Evolutionary conservation across 2,113 vertebrate species (phyloP).

Genomic region (Carassius gibelio): DNA sequence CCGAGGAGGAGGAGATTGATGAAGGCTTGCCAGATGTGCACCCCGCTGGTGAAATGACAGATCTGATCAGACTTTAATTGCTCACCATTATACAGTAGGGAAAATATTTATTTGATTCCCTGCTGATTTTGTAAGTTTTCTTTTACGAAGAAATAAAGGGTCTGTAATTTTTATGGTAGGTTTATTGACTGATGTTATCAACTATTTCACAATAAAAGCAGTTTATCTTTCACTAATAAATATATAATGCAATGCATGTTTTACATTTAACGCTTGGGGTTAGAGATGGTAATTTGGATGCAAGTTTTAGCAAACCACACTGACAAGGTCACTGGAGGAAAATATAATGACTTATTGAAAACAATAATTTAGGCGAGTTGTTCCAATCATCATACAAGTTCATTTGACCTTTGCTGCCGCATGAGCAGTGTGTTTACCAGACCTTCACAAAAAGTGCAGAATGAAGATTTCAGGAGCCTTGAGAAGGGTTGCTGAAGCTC

Average conservation of each 20-base stretch:
- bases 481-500: not conserved
- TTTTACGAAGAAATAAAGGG: too few relatives aligned
- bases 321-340: not conserved
- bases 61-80: constrained; percentile 41
- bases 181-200: not conserved
- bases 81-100: constrained; percentile 16
- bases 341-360: not conserved
- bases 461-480: not conserved
- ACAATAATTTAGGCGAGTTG: not conserved
- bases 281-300: not conserved
- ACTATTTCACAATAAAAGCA: not conserved
- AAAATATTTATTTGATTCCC: too few relatives aligned
- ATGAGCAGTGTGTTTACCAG: not conserved
- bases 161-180: too few relatives aligned
- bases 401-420: constrained; percentile 14
- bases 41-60: constrained; percentile 38
- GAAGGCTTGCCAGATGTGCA: constrained; percentile 37
- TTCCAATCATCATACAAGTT: not conserved
- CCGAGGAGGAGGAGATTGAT: constrained; percentile 24
- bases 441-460: not conserved
- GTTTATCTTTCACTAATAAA: not conserved
- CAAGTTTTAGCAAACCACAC: not conserved
- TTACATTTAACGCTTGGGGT: not conserved
- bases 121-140: too few relatives aligned
- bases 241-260: too few relatives aligned